These are phyloP conservation scores for Drosophila parabipectinata DNA, from an alignment of 1,140 invertebrate genomes.

Conservation along the genomic window DNA sequence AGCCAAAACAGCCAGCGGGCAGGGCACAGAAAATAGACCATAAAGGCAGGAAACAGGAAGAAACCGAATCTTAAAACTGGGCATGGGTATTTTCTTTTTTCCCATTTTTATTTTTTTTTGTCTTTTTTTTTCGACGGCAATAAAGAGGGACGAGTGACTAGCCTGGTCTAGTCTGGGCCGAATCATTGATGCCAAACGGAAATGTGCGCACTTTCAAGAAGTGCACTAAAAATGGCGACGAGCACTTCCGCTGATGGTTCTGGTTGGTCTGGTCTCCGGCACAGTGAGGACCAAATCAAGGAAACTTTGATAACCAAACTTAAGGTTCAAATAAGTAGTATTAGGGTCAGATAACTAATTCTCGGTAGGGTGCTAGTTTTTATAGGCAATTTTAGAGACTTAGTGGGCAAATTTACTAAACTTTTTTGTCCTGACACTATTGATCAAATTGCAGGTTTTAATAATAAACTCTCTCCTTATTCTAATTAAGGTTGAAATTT, in stretches of 20 bases:
- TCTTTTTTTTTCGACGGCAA: not conserved
- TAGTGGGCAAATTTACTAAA: too few relatives aligned
- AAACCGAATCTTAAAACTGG: slow-evolving; percentile 15
- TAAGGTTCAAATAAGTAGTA: too few relatives aligned
- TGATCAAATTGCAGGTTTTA: not conserved
- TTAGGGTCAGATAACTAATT: too few relatives aligned
- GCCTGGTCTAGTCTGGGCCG: slow-evolving; percentile 37
- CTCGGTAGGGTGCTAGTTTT: too few relatives aligned
- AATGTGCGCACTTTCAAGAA: slow-evolving; percentile 81
- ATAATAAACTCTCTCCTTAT: not conserved
- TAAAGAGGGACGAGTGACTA: slow-evolving; percentile 2
- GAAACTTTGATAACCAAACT: not conserved
- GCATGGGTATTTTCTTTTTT: not conserved
- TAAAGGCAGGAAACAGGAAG: slow-evolving; percentile 11
- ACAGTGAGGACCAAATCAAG: slow-evolving; percentile 7
- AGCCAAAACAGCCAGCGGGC: slow-evolving; percentile 49
- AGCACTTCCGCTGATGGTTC: slow-evolving; percentile 76
- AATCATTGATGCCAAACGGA: slow-evolving; percentile 81
- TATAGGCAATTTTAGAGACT: too few relatives aligned
- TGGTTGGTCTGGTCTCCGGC: slow-evolving; percentile 27
- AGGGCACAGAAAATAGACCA: not conserved
- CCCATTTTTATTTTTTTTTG: not conserved
- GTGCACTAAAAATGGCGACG: slow-evolving; percentile 82
- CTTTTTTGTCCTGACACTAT: not conserved
- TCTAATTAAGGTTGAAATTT: slow-evolving; percentile 8